These are phyloP conservation scores for Muschampia plurimacula DNA, from an alignment of 2,888 invertebrate species.

Conservation along the genomic window DNA sequence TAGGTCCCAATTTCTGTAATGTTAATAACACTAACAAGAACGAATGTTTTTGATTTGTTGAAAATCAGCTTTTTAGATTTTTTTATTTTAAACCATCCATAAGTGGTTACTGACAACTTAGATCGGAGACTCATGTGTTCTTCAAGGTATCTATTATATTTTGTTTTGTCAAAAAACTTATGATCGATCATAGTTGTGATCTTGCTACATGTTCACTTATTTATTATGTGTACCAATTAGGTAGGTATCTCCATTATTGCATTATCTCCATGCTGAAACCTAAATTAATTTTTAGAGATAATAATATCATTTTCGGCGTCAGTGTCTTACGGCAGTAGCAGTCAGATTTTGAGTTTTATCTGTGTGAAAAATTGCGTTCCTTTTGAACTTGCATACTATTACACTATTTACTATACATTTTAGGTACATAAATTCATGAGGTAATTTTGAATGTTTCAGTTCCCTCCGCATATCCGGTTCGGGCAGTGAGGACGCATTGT, in stretches of 20 bases:
- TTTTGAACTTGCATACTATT: neutral
- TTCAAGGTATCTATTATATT: too few species aligned
- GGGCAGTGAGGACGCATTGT: conserved; percentile 88
- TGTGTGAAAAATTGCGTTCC: neutral
- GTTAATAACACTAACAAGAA: neutral
- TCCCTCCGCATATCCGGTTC: conserved; percentile 90
- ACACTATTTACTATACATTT: too few species aligned
- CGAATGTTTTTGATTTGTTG: too few species aligned
- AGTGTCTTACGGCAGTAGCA: neutral
- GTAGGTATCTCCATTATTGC: too few species aligned
- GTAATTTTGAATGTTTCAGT: conserved; percentile 68
- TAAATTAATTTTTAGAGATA: neutral
- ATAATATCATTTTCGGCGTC: neutral
- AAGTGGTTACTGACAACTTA: too few species aligned
- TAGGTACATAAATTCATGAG: neutral
- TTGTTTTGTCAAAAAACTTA: too few species aligned
- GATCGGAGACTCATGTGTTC: too few species aligned
- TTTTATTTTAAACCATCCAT: too few species aligned
- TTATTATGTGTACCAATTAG: neutral
- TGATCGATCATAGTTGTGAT: neutral
- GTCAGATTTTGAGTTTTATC: neutral
- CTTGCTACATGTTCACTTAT: neutral
- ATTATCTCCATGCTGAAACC: neutral
- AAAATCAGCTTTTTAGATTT: too few species aligned
- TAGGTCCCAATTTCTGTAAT: neutral